Percentiles rank a stretch among this genome's conserved stretches.
Conservation (phyloP, 2,113 vertebrate genomes). For the Urocynchramus pylzowi region DNA sequence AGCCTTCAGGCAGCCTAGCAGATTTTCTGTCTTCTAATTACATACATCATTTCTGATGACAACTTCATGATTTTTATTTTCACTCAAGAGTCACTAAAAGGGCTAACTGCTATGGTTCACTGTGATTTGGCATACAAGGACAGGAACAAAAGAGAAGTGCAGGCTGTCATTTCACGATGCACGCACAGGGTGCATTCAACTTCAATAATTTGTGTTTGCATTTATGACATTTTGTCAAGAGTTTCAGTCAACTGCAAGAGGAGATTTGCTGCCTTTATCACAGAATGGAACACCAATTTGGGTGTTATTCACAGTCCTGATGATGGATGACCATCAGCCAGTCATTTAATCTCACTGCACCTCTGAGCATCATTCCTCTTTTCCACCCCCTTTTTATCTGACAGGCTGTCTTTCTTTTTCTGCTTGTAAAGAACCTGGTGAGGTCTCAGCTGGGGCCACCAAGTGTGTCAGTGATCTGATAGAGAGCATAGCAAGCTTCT, state of each 20-base stretch:
- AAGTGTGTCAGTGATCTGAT: rapidly evolving
- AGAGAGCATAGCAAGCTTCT: neutral
- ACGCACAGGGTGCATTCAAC: neutral
- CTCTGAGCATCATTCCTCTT: neutral
- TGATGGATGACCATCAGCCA: neutral
- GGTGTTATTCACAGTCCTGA: neutral
- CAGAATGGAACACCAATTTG: neutral
- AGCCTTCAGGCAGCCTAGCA: neutral
- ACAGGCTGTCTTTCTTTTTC: neutral
- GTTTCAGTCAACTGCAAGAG: neutral
- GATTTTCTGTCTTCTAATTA: neutral
- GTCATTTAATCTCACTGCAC: neutral
- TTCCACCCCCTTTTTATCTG: neutral
- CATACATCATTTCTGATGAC: neutral
- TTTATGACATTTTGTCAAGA: neutral
- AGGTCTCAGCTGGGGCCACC: neutral
- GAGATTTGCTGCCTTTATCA: neutral
- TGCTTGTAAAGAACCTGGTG: neutral
- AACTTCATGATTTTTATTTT: neutral
- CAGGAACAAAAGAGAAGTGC: neutral
- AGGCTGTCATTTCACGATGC: neutral
- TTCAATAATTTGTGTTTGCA: neutral
- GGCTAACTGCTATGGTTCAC: neutral
- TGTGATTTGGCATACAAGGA: neutral
- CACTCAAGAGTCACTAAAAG: neutral